Conservation (phyloP, 2,888 invertebrate genomes). For the Girardia tigrina region DNA sequence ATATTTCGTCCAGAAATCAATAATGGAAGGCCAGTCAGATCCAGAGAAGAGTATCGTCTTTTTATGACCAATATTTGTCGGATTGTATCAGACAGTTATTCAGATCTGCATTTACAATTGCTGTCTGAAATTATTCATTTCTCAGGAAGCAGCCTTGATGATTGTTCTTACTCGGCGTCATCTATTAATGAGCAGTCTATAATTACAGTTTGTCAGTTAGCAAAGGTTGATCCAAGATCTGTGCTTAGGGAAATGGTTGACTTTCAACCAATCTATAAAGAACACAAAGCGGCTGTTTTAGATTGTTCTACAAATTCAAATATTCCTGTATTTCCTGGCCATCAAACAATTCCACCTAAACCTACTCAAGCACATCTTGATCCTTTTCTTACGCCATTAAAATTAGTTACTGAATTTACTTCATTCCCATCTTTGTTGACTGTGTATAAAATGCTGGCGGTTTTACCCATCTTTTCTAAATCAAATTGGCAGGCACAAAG, state of each 20-base stretch:
- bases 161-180: not conserved
- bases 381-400: not conserved
- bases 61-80: constrained; percentile 23
- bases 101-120: constrained; percentile 3
- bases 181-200: not conserved
- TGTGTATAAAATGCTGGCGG: not conserved
- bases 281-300: constrained; percentile 2
- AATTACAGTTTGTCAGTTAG: not conserved
- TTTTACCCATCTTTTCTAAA: not conserved
- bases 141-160: not conserved
- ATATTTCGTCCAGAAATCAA: not conserved
- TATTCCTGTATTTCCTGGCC: not conserved
- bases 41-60: not conserved
- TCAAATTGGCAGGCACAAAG: not conserved
- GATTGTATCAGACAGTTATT: not conserved
- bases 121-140: constrained; percentile 8
- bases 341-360: not conserved
- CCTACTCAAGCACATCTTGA: not conserved
- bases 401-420: constrained; percentile 23
- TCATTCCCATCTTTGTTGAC: constrained; percentile 13
- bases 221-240: not conserved
- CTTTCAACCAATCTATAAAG: constrained; percentile 14
- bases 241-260: constrained; percentile 8
- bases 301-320: not conserved
- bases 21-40: not conserved